Evolutionary conservation across 1,140 invertebrate species (phyloP).

Genomic region (Brachionus manjavacas): DNA sequence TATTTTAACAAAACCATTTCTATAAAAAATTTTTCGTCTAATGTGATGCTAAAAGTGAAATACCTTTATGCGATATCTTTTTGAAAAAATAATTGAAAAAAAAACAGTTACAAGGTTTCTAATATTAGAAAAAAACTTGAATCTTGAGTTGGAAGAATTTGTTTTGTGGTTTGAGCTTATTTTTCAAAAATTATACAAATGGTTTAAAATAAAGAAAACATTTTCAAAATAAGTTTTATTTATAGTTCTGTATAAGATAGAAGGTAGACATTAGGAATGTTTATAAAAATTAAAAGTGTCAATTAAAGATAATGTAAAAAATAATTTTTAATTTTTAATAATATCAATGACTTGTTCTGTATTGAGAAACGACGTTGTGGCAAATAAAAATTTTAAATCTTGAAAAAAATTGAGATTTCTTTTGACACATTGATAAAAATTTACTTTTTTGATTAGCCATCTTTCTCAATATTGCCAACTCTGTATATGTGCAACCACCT

Average conservation of each 20-base stretch:
- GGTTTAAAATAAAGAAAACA: neutral
- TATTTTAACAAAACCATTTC: too few relatives aligned
- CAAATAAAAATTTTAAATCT: constrained; percentile 38
- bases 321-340: neutral
- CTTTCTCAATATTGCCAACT: constrained; percentile 17
- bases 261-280: neutral
- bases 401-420: neutral
- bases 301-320: neutral
- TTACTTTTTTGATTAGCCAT: constrained; percentile 21
- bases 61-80: neutral
- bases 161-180: neutral
- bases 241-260: neutral
- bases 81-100: neutral
- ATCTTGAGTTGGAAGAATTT: neutral
- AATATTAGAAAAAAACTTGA: neutral
- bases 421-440: neutral
- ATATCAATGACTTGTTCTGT: neutral
- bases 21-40: too few relatives aligned
- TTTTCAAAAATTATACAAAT: neutral
- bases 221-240: neutral
- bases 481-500: constrained; percentile 6
- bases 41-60: too few relatives aligned
- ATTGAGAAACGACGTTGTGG: constrained; percentile 33
- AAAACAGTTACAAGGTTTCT: neutral
- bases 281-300: neutral